Percentiles rank a stretch among this genome's conserved stretches.
These are phyloP conservation scores for Aldrovandia affinis DNA, from an alignment of 2,797 vertebrate genomes.

Conservation along the genomic window DNA sequence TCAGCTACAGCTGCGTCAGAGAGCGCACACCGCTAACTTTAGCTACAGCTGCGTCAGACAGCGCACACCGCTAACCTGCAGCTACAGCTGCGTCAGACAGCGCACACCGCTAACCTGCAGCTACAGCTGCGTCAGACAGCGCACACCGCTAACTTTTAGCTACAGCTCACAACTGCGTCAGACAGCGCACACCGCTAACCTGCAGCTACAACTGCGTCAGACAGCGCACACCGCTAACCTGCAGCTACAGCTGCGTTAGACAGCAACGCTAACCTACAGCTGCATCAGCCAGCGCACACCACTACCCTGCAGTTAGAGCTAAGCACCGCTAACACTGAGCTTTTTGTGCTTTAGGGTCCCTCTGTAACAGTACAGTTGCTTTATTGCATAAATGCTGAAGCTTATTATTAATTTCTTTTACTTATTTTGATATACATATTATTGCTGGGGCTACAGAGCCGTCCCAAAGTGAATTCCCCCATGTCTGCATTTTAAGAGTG, in stretches of 20 bases:
- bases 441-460: constrained; percentile 79
- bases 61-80: too few species aligned
- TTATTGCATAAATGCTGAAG: constrained; percentile 30
- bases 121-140: background rate
- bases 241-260: too few species aligned
- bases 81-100: background rate
- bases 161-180: background rate
- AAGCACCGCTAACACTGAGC: too few species aligned
- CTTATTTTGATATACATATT: constrained; percentile 65
- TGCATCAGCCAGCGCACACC: too few species aligned
- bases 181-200: too few species aligned
- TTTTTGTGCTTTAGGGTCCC: constrained; percentile 12
- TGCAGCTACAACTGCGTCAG: background rate
- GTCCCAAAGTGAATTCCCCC: constrained; percentile 63
- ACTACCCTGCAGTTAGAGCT: too few species aligned
- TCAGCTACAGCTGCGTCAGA: too few species aligned
- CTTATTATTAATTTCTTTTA: constrained; percentile 15
- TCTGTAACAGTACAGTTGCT: constrained; percentile 24
- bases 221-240: too few species aligned
- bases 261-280: too few species aligned
- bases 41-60: background rate
- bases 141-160: too few species aligned
- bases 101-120: too few species aligned
- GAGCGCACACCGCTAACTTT: too few species aligned
- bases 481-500: constrained; percentile 66